Evolutionary conservation across 1,140 invertebrate genomes (phyloP), one percentile per base, ranked within the genome.

Genomic region (Lordiphosa clarofinis): DNA sequence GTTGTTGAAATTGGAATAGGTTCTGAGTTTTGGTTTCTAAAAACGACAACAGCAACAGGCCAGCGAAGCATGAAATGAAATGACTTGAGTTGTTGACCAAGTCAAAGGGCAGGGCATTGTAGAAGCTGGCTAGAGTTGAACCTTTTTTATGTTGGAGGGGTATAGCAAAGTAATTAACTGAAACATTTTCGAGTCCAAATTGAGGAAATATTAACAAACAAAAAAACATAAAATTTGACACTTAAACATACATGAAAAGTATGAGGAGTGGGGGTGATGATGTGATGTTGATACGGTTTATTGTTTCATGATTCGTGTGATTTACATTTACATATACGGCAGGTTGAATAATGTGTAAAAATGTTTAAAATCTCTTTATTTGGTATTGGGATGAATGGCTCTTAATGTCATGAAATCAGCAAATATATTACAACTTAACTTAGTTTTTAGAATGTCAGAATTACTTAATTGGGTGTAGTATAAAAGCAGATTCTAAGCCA

Each of bases 201-300:
- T 82, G 61, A 75, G 66, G 76, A 81, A 81, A 64, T 54, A 82
- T 67, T 72, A 72, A 73, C 49, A 59, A 10, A 21, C 43, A 19
- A 68, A 55, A 55, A 59, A 10, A 28, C 47, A 15, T 43, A 39
- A 39, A 42, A 49, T 48, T 21, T 36, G 38, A 55, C 65, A 69
- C 65, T 44, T 61, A 19, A 46, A 46, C 12, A 46, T 31, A 12
- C 13, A 31, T 12, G 7, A 1, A 31, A 31, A 31, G 28, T 0
- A 31, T 19, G 28, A 3, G 28, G 28, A 6, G 19, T 19, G 39
- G 39, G 39, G 39, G 4, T 5, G 39, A 19, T 15, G 15, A 42
- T 42, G 39, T 8, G 28, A 31, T 31, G 28, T 31, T 31, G 28
- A 31, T 31, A 31, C 28, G 28, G 28, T 5, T 31, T 31, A 31